Evolutionary conservation across 1,140 invertebrate species (phyloP).

Genomic region (Dreissena rostriformis): DNA sequence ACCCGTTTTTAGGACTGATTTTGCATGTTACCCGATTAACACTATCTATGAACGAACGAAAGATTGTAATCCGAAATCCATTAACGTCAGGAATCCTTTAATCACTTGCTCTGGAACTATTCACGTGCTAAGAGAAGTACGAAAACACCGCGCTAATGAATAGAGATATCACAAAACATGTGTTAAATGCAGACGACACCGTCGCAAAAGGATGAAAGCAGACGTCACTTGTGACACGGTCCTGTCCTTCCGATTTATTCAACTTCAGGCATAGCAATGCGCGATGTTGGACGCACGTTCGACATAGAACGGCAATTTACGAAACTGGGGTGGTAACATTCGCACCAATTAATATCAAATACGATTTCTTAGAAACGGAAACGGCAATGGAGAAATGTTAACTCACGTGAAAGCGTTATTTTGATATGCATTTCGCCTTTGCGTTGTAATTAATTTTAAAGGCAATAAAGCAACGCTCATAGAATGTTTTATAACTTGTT

Average conservation of each 20-base stretch:
- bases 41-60: constrained; percentile 52
- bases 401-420: constrained; percentile 34
- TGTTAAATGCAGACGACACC: constrained; percentile 45
- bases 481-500: not conserved
- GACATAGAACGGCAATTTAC: constrained; percentile 53
- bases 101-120: not conserved
- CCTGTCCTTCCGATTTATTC: constrained; percentile 52
- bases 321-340: constrained; percentile 28
- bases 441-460: constrained; percentile 50
- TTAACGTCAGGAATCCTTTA: constrained; percentile 25
- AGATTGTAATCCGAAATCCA: constrained; percentile 52
- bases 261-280: constrained; percentile 33
- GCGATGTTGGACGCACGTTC: constrained; percentile 13
- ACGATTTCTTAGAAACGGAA: constrained; percentile 56
- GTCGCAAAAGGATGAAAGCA: constrained; percentile 33
- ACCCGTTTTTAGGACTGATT: too few species aligned
- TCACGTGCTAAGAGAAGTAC: constrained; percentile 18
- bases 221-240: constrained; percentile 34
- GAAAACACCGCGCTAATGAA: constrained; percentile 46
- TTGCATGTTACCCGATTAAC: not conserved
- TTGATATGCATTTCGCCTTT: constrained; percentile 36
- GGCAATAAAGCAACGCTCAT: constrained; percentile 26
- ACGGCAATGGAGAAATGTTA: constrained; percentile 31
- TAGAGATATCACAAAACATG: constrained; percentile 47
- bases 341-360: constrained; percentile 48